phyloP scores from a whole-genome alignment of 2,888 invertebrate genomes.

The Arrhopalites spinosus region DNA sequence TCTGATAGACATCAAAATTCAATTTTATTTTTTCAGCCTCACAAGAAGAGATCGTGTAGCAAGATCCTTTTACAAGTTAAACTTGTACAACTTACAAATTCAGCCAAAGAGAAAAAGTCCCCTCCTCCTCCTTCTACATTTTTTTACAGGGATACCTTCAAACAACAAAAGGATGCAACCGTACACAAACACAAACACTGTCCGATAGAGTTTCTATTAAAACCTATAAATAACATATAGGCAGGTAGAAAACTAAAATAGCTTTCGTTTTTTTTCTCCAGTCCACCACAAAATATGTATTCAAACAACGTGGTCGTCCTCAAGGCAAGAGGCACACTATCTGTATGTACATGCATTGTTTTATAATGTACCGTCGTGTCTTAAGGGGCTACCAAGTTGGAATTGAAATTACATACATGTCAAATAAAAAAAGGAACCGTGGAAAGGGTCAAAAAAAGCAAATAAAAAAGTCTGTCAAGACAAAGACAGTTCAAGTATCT shows the following conservation, averaged over 20 bases:
- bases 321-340: conserved; percentile 17
- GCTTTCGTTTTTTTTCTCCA: conserved; percentile 24
- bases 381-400: conserved; percentile 17
- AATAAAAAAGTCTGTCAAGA: not conserved
- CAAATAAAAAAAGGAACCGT: conserved; percentile 35
- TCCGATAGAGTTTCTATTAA: not conserved
- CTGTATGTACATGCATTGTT: too few relatives aligned
- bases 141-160: not conserved
- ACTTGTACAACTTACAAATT: conserved; percentile 13
- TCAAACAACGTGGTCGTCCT: conserved; percentile 2
- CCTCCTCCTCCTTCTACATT: not conserved
- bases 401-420: conserved; percentile 41
- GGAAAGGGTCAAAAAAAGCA: conserved; percentile 33
- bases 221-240: conserved; percentile 12
- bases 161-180: not conserved
- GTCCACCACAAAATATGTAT: conserved; percentile 18
- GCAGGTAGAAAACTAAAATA: conserved; percentile 7
- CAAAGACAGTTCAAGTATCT: too few relatives aligned
- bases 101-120: not conserved
- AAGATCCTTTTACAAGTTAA: too few relatives aligned
- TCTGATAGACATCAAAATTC: conserved; percentile 35
- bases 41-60: conserved; percentile 24
- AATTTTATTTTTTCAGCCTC: conserved; percentile 26
- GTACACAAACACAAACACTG: not conserved
- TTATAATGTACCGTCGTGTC: too few relatives aligned